These are phyloP conservation scores for Busseola fusca DNA, from an alignment of 2,888 invertebrate genomes.

Conservation along the genomic window DNA sequence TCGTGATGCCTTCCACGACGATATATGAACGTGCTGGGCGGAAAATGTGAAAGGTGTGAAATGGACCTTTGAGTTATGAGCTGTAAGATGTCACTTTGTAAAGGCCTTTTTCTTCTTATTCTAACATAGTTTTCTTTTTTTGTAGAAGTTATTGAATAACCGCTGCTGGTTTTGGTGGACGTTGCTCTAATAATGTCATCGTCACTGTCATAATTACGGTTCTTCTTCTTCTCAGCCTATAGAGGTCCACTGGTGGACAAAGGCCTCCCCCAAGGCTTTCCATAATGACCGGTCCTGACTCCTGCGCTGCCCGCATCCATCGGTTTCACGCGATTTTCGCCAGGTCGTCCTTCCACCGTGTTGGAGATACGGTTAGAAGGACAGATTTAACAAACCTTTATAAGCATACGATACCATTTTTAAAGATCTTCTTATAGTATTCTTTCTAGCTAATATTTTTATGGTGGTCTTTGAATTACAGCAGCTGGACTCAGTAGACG, in stretches of 20 bases:
- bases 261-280: too few species aligned
- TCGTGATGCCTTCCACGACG: slow-evolving; percentile 32
- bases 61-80: slow-evolving; percentile 19
- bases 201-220: too few species aligned
- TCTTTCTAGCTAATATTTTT: background rate
- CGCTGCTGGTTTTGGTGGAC: background rate
- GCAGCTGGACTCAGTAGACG: too few species aligned
- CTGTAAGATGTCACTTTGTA: slow-evolving; percentile 1
- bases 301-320: too few species aligned
- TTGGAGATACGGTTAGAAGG: too few species aligned
- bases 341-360: too few species aligned
- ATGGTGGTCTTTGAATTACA: background rate
- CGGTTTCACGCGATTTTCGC: too few species aligned
- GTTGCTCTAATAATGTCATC: background rate
- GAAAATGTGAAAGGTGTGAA: slow-evolving; percentile 17
- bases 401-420: background rate
- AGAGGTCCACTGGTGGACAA: too few species aligned
- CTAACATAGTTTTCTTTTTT: background rate
- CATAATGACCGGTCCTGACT: too few species aligned
- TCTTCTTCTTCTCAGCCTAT: too few species aligned
- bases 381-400: too few species aligned
- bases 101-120: background rate
- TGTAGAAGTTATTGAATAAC: background rate
- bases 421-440: background rate
- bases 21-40: slow-evolving; percentile 29